Percentiles rank a stretch among this genome's conserved stretches.
Conservation (phyloP, 2,888 invertebrate species). For the Dicycla oo region DNA sequence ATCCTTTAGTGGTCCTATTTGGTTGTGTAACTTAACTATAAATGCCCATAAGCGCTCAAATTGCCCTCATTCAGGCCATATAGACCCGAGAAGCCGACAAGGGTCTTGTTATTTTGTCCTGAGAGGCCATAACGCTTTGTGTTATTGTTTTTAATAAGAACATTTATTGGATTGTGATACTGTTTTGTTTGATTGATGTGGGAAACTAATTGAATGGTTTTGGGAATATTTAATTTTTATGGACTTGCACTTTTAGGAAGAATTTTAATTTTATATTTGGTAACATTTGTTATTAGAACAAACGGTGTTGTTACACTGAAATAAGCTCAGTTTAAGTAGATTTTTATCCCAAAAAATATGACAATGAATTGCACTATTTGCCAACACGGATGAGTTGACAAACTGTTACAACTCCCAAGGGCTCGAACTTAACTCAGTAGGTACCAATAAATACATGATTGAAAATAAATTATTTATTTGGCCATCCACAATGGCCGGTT, state of each 20-base stretch:
- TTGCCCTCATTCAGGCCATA: constrained; percentile 77
- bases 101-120: constrained; percentile 76
- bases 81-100: constrained; percentile 71
- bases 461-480: constrained; percentile 88
- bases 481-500: constrained; percentile 83
- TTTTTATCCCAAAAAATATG: constrained; percentile 16
- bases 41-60: constrained; percentile 80
- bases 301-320: background rate
- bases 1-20: constrained; percentile 79
- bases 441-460: constrained; percentile 76
- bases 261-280: background rate
- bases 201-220: constrained; percentile 67
- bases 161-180: constrained; percentile 77
- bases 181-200: constrained; percentile 84
- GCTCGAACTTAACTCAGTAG: constrained; percentile 67
- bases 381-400: constrained; percentile 71
- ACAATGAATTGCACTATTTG: constrained; percentile 51
- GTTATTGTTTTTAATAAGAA: constrained; percentile 84
- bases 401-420: constrained; percentile 72
- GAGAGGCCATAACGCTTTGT: constrained; percentile 71
- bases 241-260: background rate
- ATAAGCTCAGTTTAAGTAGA: constrained; percentile 1
- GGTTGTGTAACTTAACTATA: constrained; percentile 78
- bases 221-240: constrained; percentile 17
- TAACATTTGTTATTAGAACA: background rate